These are phyloP conservation scores for Brachyptera risi DNA, from an alignment of 2,888 invertebrate species.

Conservation along the genomic window DNA sequence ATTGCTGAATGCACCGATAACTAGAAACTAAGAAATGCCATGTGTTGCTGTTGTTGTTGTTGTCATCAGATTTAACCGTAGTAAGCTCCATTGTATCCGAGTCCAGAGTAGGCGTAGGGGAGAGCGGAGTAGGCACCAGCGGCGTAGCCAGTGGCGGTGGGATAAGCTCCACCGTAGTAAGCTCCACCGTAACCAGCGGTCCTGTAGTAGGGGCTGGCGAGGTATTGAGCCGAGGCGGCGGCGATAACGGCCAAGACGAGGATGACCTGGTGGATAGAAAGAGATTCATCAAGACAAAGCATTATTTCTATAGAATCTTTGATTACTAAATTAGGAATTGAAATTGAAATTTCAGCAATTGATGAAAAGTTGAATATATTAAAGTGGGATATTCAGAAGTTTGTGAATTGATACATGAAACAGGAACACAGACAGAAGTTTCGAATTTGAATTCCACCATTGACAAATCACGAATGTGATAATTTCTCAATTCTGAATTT, in stretches of 20 bases:
- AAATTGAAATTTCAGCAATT: too few species aligned
- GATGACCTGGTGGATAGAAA: not conserved
- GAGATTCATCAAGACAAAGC: not conserved
- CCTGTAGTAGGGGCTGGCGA: conserved; percentile 16
- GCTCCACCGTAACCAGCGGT: not conserved
- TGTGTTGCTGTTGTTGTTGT: not conserved
- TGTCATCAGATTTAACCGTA: conserved; percentile 19
- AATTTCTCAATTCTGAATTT: too few species aligned
- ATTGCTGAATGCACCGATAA: conserved; percentile 7
- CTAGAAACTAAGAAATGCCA: too few species aligned
- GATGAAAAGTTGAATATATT: too few species aligned
- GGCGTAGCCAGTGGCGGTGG: conserved; percentile 7
- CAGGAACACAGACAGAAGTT: too few species aligned
- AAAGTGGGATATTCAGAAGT: too few species aligned
- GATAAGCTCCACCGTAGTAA: conserved; percentile 13
- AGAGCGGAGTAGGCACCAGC: not conserved
- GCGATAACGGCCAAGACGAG: conserved; percentile 14
- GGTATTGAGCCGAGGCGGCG: conserved; percentile 14
- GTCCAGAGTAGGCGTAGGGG: conserved; percentile 10
- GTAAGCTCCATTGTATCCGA: conserved; percentile 19
- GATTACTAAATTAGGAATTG: too few species aligned
- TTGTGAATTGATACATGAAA: too few species aligned
- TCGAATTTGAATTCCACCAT: too few species aligned
- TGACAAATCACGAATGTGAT: too few species aligned
- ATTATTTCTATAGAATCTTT: too few species aligned